Evolutionary conservation across 92 coral and sea anemone species (phyloP).

Genomic region (Palythoa heliodiscus): DNA sequence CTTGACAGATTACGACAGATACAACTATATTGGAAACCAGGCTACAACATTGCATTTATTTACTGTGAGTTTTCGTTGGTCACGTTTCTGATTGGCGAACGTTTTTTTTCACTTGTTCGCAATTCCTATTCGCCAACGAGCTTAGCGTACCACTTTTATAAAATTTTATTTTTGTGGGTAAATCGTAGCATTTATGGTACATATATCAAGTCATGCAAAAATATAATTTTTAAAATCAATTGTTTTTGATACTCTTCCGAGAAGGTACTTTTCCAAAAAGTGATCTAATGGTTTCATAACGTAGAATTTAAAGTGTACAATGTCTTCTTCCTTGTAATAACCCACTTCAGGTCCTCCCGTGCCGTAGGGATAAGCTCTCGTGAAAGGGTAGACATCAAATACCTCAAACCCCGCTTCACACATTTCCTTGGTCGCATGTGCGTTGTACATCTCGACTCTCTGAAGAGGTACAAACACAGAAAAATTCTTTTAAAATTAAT

Average conservation of each 20-base stretch:
- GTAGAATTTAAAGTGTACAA: slow-evolving; percentile 84
- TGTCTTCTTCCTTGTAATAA: slow-evolving; percentile 88
- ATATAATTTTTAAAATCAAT: slow-evolving; percentile 61
- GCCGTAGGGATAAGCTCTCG: slow-evolving; percentile 88
- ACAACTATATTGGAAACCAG: too few relatives aligned
- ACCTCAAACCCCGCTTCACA: slow-evolving; percentile 88
- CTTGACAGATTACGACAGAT: too few relatives aligned
- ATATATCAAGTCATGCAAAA: slow-evolving; percentile 50
- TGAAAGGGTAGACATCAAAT: slow-evolving; percentile 88
- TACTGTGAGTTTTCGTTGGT: too few relatives aligned
- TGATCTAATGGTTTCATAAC: slow-evolving; percentile 75
- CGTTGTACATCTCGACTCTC: slow-evolving; percentile 87
- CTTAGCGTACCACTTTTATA: too few relatives aligned
- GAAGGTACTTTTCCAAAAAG: slow-evolving; percentile 67
- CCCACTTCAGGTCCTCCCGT: slow-evolving; percentile 96
- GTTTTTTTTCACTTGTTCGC: too few relatives aligned
- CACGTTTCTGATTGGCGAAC: too few relatives aligned
- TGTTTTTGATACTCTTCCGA: slow-evolving; percentile 57
- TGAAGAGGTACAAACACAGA: slow-evolving; percentile 25
- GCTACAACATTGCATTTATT: too few relatives aligned
- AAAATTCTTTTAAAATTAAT: not conserved
- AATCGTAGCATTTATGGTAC: too few relatives aligned
- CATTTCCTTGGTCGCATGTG: slow-evolving; percentile 81
- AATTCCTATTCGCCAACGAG: too few relatives aligned
- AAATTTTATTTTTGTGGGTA: too few relatives aligned